Base-by-base conservation (phyloP, 2,113 vertebrate species). In the Serilophus lunatus region DNA sequence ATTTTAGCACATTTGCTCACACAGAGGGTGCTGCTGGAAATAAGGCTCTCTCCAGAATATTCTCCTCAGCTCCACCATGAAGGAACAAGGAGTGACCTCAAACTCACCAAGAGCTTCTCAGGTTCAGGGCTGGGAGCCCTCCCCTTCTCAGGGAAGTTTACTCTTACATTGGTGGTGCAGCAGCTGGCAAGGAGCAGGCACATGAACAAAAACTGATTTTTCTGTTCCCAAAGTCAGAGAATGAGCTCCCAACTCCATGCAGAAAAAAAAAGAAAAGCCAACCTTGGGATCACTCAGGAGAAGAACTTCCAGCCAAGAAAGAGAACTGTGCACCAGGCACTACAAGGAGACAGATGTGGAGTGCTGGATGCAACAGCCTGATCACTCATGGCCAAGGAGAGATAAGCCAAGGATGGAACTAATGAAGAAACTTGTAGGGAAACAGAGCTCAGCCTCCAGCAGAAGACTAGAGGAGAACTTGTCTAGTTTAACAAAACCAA, bases 261-360 rank as follows among this genome's bases (percentile, higher is more conserved):
- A 85, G 74, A 82, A 78, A 94, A 79, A 70, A 71, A 93, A 94
- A 79, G 74, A 71, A 93, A 92, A 92, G 65, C 33, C 88, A 87
- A 25, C 49, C 84, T 26, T 75, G 51, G 50, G 38, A 82, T 42
- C 35, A 29, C 42, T 79, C 22, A 60, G 75, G 45, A 92, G 76
- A 57, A 65, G 53, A 31, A 23, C n/a, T 66, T 78, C n/a, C 78
- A 84, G 36, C 47, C 87, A n/a, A 77, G 76, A 47, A 26, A 69
- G 54, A 68, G 45, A 74, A 81, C 31, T 70, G 76, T 70, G 65
- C 31, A 65, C 28, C 64, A 86, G 60, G 65, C 70, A 79, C 59
- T 36, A 35, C n/a, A 40, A 3, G 4, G 36, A 84, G 45, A 13
- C 10, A 2, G 10, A 60, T 19, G 59, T 91, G 77, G 44, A 91